Conservation (phyloP, 1,140 invertebrate genomes). For the Diorhabda carinulata region DNA sequence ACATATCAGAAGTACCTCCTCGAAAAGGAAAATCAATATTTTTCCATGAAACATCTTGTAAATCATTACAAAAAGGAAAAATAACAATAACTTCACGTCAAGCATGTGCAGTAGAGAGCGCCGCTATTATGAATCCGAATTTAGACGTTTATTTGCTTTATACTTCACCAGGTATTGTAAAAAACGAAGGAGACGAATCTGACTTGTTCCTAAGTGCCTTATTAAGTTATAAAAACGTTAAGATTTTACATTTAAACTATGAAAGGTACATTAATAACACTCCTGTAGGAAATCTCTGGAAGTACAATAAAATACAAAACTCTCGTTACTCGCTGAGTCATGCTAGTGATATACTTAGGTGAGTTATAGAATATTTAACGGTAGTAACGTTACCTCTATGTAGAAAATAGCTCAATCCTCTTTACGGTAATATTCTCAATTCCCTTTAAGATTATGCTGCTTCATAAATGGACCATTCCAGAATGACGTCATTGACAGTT, state of each 20-base stretch:
- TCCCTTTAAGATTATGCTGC: no score
- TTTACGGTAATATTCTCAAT: no score
- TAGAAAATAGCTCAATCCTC: no score
- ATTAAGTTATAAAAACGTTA: slow-evolving; percentile 56
- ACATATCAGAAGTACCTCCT: slow-evolving; percentile 31
- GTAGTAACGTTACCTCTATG: no score
- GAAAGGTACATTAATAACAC: slow-evolving; percentile 57
- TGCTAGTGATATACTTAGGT: slow-evolving; percentile 61
- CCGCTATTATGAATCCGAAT: slow-evolving; percentile 58
- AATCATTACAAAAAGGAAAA: slow-evolving; percentile 44
- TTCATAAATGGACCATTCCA: no score
- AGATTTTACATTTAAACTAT: slow-evolving; percentile 54
- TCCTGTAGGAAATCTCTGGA: slow-evolving; percentile 59
- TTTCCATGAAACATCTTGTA: slow-evolving; percentile 48
- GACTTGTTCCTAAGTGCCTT: slow-evolving; percentile 49
- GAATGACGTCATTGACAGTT: no score
- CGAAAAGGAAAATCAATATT: slow-evolving; percentile 43
- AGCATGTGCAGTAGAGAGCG: slow-evolving; percentile 66
- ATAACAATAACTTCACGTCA: slow-evolving; percentile 53
- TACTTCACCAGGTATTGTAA: slow-evolving; percentile 49
- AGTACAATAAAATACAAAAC: slow-evolving; percentile 52
- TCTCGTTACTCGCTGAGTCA: slow-evolving; percentile 57
- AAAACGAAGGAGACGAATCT: slow-evolving; percentile 39
- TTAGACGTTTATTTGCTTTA: slow-evolving; percentile 56
- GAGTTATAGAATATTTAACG: background rate